Evolutionary conservation across 2,888 invertebrate genomes (phyloP), one percentile per base, ranked within the genome.

Genomic region (Dolichopus griseipennis): DNA sequence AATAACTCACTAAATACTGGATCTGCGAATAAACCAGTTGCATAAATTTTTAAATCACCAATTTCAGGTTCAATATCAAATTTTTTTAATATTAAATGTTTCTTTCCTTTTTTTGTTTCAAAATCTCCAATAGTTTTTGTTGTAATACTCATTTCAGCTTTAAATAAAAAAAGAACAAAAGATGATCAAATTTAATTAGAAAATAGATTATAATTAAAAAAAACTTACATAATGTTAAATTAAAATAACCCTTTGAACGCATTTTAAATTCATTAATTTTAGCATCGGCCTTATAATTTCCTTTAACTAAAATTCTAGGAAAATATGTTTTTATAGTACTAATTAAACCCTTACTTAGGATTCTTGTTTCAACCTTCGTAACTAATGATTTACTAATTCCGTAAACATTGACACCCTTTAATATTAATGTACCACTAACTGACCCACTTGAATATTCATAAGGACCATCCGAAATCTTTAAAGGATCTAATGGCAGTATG

Each of bases 21-120:
- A 73, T 88, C 86, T 68, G 85, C 83, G 74, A 86, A 84, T 10
- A 87, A 75, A 69, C 88, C 88, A 41, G 82, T 83, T 66, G 88
- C 83, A 74, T 83, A 83, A 33, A 87, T 79, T 69, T 83, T 84
- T 85, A 90, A 84, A 69, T 83, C 83, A 21, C 86, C 86, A 20
- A 90, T 82, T 74, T 88, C 87, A 6, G 90, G 89, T 52, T 84
- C 81, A 80, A 87, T 81, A 75, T 84, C 84, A 75, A 88, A 87
- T 20, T 85, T 84, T 33, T 84, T 83, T n/a, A 88, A 79, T 71
- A 83, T 81, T 72, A 88, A 72, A 76, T 84, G 86, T 7, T 83
- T 84, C 65, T 85, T 84, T 10, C 83, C 83, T 71, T 85, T 82
- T 65, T 80, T 83, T 72, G 82, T 82, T 73, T 85, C 83, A 5